A percentile compares a stretch with the other conserved stretches of the same genome.
phyloP scores from a whole-genome alignment of 2,888 invertebrate species.

The Hydraecia micacea region DNA sequence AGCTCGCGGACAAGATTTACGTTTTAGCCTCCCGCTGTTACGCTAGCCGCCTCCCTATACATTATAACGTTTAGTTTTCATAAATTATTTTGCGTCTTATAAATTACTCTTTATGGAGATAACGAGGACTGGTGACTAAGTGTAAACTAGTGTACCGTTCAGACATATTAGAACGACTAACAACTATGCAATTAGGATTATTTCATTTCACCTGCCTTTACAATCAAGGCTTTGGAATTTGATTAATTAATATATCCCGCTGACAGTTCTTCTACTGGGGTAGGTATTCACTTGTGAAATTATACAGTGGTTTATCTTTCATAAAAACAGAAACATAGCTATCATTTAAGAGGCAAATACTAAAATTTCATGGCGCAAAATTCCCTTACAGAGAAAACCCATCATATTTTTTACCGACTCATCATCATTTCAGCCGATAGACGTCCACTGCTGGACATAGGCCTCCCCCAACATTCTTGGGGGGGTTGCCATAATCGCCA shows the following conservation, averaged over 20 bases:
- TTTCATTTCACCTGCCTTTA: slow-evolving; percentile 26
- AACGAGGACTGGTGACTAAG: slow-evolving; percentile 55
- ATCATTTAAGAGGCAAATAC: neutral
- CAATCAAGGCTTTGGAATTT: slow-evolving; percentile 17
- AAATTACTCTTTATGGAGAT: slow-evolving; percentile 59
- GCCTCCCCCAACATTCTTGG: too few relatives aligned
- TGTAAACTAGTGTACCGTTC: slow-evolving; percentile 54
- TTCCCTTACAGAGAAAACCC: neutral
- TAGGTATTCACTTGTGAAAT: too few relatives aligned
- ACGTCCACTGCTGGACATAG: too few relatives aligned
- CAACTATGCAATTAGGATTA: slow-evolving; percentile 25
- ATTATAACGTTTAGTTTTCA: slow-evolving; percentile 68
- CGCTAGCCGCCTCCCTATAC: slow-evolving; percentile 63
- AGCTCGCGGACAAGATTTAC: slow-evolving; percentile 77
- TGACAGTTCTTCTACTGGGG: neutral
- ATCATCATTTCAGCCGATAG: too few relatives aligned
- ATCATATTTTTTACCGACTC: neutral
- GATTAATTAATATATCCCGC: neutral
- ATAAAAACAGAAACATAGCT: neutral
- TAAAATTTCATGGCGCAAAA: neutral
- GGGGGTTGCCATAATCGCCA: too few relatives aligned
- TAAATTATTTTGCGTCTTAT: slow-evolving; percentile 64
- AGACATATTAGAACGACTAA: slow-evolving; percentile 33
- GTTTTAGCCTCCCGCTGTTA: slow-evolving; percentile 82
- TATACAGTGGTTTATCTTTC: neutral